These are phyloP conservation scores for Microcebus lehilahytsara DNA, from an alignment of 2,113 vertebrate genomes.

Conservation along the genomic window DNA sequence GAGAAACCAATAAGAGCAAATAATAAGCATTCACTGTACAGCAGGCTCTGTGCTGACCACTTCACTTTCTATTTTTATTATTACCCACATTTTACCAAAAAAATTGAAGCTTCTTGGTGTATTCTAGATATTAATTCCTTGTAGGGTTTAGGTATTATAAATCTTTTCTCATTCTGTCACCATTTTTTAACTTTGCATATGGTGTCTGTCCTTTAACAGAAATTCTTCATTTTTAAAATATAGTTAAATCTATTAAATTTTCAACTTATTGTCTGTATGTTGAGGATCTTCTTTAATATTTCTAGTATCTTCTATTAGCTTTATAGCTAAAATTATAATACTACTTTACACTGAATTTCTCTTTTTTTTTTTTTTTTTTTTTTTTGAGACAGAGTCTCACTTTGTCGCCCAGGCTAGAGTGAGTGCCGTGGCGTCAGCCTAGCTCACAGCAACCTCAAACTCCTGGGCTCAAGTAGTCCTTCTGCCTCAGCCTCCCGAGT, in stretches of 20 bases:
- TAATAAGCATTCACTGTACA: too few relatives aligned
- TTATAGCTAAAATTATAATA: background rate
- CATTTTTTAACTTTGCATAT: background rate
- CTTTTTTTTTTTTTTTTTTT: background rate
- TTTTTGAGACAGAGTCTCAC: too few relatives aligned
- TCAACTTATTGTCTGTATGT: background rate
- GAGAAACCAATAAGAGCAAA: background rate
- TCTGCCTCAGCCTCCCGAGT: too few relatives aligned
- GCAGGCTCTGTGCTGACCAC: background rate
- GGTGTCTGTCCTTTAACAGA: background rate
- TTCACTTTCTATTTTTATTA: background rate
- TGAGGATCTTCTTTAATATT: background rate
- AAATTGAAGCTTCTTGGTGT: background rate
- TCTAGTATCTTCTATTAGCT: background rate
- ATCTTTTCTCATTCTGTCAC: background rate
- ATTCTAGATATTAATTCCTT: background rate
- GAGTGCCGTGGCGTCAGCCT: too few relatives aligned
- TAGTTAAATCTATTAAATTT: background rate
- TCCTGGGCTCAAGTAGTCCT: too few relatives aligned
- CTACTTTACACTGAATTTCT: background rate
- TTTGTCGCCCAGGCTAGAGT: too few relatives aligned
- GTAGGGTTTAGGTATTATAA: background rate
- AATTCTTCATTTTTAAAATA: background rate
- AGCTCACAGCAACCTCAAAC: too few relatives aligned
- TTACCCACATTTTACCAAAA: background rate